Conservation (phyloP, 2,888 invertebrate species). For the Allygus modestus region DNA sequence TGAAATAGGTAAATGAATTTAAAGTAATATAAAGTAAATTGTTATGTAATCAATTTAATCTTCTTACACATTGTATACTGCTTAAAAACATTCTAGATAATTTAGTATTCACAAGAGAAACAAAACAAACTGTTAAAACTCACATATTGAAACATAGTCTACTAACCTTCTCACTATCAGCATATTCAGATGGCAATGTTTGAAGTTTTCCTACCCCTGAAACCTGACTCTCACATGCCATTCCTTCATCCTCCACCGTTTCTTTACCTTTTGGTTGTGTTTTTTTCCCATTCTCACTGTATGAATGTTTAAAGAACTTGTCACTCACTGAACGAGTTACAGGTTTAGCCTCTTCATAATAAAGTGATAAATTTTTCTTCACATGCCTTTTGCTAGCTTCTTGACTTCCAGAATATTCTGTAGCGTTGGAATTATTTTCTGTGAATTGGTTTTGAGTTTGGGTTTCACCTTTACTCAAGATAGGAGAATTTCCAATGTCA, state of each 20-base stretch:
- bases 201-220: not conserved
- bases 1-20: no score
- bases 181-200: not conserved
- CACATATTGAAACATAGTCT: not conserved
- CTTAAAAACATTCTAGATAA: no score
- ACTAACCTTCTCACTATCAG: slow-evolving; percentile 4
- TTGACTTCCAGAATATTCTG: not conserved
- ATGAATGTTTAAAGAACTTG: not conserved
- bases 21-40: no score
- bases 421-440: not conserved
- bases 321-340: not conserved
- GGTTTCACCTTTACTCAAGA: not conserved
- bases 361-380: not conserved
- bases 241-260: not conserved
- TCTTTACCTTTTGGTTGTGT: not conserved
- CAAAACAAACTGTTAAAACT: no score
- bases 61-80: no score
- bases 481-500: not conserved
- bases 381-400: not conserved
- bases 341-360: not conserved
- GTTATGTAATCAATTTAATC: no score
- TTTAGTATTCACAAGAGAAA: no score
- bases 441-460: not conserved
- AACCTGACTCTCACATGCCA: not conserved
- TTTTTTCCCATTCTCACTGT: not conserved